Base-by-base conservation (phyloP, 2,797 vertebrate species). In the Hoplostethus mediterraneus region DNA sequence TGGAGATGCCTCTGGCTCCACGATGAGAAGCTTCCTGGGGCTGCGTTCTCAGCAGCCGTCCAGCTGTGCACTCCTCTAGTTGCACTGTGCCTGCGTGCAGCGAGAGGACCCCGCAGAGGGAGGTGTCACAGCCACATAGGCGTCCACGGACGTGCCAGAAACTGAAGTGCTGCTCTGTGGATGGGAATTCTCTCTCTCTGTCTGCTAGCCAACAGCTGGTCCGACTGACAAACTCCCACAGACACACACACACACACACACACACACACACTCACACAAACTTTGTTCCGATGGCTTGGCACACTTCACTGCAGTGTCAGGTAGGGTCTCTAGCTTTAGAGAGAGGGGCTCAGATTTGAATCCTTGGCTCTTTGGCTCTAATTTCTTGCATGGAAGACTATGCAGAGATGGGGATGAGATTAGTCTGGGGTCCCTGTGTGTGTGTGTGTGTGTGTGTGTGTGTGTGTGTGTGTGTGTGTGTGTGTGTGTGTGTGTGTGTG, bases 1-100 rank as follows among this genome's bases (percentile, higher is more conserved):
- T 86, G 79, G 83, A 80, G 74, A 82, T 83, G 62, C 81, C 85
- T 84, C 55, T 59, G 76, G 75, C 75, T 73, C 47, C 66, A 62
- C 33, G 77, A n/a, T 56, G 68, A 77, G 77, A 75, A 65, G 74
- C 80, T 80, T 73, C 74, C 73, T 1, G 36, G 1, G 72, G 71
- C 73, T 81, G 51, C 55, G 83, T 82, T 76, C 48, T 71, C 73
- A 70, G 73, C 72, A 81, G 63, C 77, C 75, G 59, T 62, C 72
- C 84, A 81, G 47, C 79, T 87, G 81, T 76, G 53, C 51, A 7
- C 51, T 55, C 53, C 25, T 21, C 21, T 21, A 21, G 21, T 21
- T 21, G 21, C 1, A 21, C 21, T n/a, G n/a, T n/a, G n/a, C n/a
- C n/a, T n/a, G n/a, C n/a, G 57, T 67, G 60, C 62, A 70, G 55